Percentiles rank a stretch among this genome's conserved stretches.
Evolutionary conservation across 2,113 vertebrate genomes (phyloP).

Genomic region (Lamprologus speciosus): DNA sequence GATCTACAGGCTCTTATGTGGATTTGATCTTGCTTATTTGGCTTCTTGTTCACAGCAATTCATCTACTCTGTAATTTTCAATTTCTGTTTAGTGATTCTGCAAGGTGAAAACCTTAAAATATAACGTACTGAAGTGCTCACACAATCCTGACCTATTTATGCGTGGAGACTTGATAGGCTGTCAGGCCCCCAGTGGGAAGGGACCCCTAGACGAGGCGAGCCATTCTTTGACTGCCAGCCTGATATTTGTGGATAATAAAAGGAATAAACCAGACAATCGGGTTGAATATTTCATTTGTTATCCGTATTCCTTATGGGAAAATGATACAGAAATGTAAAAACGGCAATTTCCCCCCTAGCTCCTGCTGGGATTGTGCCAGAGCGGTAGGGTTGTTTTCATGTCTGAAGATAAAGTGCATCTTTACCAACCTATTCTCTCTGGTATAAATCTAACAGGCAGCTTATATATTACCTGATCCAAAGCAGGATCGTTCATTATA

Average conservation of each 20-base stretch:
- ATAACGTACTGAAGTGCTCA: constrained; percentile 63
- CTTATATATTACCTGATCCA: constrained; percentile 53
- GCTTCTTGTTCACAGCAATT: background rate
- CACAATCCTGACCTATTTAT: constrained; percentile 73
- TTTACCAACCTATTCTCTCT: constrained; percentile 51
- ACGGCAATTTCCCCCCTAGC: constrained; percentile 69
- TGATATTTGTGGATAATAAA: constrained; percentile 74
- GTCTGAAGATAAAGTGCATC: constrained; percentile 69
- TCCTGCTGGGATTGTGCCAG: constrained; percentile 66
- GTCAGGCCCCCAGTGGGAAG: constrained; percentile 66
- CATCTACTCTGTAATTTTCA: constrained; percentile 31
- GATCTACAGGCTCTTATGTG: background rate
- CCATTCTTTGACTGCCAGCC: constrained; percentile 70
- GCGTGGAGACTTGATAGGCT: constrained; percentile 70
- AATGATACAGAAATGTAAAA: constrained; percentile 76
- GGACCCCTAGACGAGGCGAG: constrained; percentile 59
- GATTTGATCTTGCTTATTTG: constrained; percentile 26
- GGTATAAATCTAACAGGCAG: constrained; percentile 62
- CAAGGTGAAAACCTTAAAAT: constrained; percentile 66
- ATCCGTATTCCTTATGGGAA: constrained; percentile 79
- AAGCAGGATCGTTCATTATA: constrained; percentile 35
- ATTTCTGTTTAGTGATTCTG: constrained; percentile 56
- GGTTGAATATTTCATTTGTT: constrained; percentile 82
- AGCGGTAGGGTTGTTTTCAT: constrained; percentile 52
- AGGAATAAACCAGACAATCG: constrained; percentile 81